phyloP scores from a whole-genome alignment of 2,888 invertebrate species.

The Rhamphomyia laevipes region DNA sequence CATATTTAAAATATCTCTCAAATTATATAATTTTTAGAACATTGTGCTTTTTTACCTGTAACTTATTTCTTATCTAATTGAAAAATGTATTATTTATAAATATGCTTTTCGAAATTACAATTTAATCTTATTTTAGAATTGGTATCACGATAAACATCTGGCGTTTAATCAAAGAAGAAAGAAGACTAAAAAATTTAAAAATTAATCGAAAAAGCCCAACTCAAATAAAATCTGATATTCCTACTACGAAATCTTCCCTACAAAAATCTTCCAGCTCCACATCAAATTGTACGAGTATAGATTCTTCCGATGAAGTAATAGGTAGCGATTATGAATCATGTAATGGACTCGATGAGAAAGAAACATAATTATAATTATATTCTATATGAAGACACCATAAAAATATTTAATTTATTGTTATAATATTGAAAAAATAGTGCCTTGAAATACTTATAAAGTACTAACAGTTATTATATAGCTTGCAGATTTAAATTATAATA shows the following conservation, averaged over 20 bases:
- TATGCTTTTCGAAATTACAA: too few species aligned
- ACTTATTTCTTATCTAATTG: too few species aligned
- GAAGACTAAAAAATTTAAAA: constrained; percentile 10
- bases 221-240: neutral
- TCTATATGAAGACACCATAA: neutral
- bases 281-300: constrained; percentile 10
- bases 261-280: neutral
- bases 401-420: neutral
- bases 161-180: constrained; percentile 54
- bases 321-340: constrained; percentile 13
- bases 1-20: too few species aligned
- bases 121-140: constrained; percentile 47
- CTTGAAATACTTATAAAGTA: too few species aligned
- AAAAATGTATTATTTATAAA: too few species aligned
- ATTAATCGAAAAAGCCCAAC: neutral
- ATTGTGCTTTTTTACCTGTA: too few species aligned
- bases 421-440: too few species aligned
- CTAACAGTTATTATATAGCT: too few species aligned
- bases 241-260: too few species aligned
- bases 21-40: too few species aligned
- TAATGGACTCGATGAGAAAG: constrained; percentile 9
- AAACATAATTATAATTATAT: neutral
- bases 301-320: constrained; percentile 7
- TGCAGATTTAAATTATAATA: too few species aligned
- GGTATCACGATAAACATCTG: constrained; percentile 77